Evolutionary conservation across 2,888 invertebrate genomes (phyloP).

Genomic region (Caenorhabditis macrosperma): DNA sequence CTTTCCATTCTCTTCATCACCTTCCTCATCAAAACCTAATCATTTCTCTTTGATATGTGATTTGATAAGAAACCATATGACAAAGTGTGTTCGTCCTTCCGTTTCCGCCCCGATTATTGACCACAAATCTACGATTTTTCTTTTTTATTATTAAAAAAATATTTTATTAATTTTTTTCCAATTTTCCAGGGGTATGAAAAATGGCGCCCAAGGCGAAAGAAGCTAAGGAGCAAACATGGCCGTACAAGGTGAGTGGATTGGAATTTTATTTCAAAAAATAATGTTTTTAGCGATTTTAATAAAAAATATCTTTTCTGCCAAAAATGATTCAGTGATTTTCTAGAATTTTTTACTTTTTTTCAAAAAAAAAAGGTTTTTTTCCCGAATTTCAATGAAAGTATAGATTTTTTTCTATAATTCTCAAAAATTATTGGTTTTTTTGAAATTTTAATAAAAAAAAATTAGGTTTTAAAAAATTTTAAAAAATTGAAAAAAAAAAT

Average conservation of each 20-base stretch:
- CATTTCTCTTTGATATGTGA: neutral
- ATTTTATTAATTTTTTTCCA: neutral
- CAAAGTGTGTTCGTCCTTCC: neutral
- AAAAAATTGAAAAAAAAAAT: no score
- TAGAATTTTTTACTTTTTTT: no score
- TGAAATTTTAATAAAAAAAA: neutral
- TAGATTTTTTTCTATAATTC: no score
- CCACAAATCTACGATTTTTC: neutral
- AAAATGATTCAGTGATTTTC: no score
- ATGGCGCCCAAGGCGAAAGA: conserved; percentile 35
- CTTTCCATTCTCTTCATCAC: no score
- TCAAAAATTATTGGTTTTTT: neutral
- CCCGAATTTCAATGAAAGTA: no score
- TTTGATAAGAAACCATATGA: conserved; percentile 33
- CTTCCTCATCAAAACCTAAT: neutral
- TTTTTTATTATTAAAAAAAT: neutral
- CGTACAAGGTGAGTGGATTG: conserved; percentile 21
- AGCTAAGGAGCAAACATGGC: conserved; percentile 40
- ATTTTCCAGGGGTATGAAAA: conserved; percentile 13
- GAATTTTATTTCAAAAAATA: neutral
- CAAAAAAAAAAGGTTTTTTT: neutral
- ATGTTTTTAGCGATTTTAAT: no score
- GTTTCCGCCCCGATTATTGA: neutral
- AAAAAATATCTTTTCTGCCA: neutral
- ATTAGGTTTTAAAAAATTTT: neutral